Base-by-base conservation (phyloP, 2,797 vertebrate species). In the Etheostoma perlongum region DNA sequence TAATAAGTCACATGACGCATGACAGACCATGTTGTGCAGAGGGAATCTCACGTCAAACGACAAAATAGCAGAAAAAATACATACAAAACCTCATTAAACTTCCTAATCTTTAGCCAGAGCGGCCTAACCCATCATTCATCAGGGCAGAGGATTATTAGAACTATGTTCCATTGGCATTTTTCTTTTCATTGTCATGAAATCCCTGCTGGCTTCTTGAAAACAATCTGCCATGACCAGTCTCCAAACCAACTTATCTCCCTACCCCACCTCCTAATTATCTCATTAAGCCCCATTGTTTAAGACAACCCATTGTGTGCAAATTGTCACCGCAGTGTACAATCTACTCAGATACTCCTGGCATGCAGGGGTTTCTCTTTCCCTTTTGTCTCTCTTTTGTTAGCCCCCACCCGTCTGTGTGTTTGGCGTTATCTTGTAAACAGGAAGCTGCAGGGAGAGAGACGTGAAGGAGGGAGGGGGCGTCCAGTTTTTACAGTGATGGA, bases 371-470 rank as follows among this genome's bases (percentile, higher is more conserved):
- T 36, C 52, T 53, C 49, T 21, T 61, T 54, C n/a, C 57, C 49
- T 18, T 47, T 19, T 54, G 14, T 67, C 48, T 67, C 48, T 67
- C 12, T 84, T 23, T 23, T 25, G 19, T 71, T 67, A 76, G 59
- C 72, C 25, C 27, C 27, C 68, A 46, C 25, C 49, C 40, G 46
- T 70, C 53, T 54, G 21, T 57, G 48, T 87, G 83, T 85, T 89
- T 80, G 55, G 79, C 82, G 66, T 85, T 87, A 36, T 79, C 55
- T 61, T 67, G 80, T 93, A 94, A 95, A 94, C 93, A 92, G 93
- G 94, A 95, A 93, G 74, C 82, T 67, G 7, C 33, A 60, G 81
- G 73, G 87, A 93, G 72, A 44, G 67, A 69, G 67, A 63, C 23
- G 53, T 52, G n/a, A 33, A 63, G 25, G 15, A 55, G 36, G 72